Conservation (phyloP, 2,888 invertebrate species). For the Eueremaeus valkanovi region DNA sequence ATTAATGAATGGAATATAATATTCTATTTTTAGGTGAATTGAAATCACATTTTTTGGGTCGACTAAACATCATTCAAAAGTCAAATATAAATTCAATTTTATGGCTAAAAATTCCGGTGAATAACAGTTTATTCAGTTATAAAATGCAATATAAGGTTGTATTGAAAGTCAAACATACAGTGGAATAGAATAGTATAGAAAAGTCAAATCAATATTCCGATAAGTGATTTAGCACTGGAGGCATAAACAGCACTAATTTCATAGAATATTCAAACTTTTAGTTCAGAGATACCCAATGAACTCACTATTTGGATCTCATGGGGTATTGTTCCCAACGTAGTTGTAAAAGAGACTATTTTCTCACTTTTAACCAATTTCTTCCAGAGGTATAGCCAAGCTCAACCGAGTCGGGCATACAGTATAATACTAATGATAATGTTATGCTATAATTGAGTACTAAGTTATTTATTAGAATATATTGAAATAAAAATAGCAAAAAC, state of each 20-base stretch:
- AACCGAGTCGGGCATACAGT: too few species aligned
- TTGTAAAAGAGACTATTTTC: too few species aligned
- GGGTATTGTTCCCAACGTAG: too few species aligned
- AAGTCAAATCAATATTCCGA: slow-evolving; percentile 17
- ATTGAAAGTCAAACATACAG: neutral
- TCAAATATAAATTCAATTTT: slow-evolving; percentile 20
- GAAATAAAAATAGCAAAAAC: too few species aligned
- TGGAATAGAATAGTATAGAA: too few species aligned
- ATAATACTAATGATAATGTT: too few species aligned
- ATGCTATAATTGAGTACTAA: too few species aligned
- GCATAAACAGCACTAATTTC: neutral
- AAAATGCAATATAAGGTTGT: slow-evolving; percentile 16
- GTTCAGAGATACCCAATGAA: too few species aligned
- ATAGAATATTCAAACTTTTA: neutral
- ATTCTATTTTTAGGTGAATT: neutral
- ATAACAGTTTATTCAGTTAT: slow-evolving; percentile 7
- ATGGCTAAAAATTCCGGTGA: slow-evolving; percentile 11
- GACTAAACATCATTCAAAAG: slow-evolving; percentile 5
- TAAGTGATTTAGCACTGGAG: neutral
- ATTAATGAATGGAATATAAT: neutral
- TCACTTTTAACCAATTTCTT: too few species aligned
- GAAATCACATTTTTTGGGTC: neutral
- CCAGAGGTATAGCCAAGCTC: too few species aligned
- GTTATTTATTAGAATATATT: too few species aligned
- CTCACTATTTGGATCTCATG: too few species aligned